Conservation (phyloP, 2,113 vertebrate genomes). For the Carettochelys insculpta region DNA sequence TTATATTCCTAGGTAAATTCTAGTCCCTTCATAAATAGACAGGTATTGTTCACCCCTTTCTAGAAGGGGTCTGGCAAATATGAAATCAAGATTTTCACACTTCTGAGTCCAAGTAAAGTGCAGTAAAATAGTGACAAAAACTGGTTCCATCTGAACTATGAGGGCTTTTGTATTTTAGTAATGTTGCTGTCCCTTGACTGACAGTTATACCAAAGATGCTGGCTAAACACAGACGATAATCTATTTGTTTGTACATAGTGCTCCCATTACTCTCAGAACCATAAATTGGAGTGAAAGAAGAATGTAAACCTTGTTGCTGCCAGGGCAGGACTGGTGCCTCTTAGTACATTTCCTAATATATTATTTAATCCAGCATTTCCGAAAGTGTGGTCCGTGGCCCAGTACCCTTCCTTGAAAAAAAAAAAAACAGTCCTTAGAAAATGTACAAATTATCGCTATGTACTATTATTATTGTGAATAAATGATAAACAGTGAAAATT, state of each 20-base stretch:
- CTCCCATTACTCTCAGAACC: rapidly evolving
- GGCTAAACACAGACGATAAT: rapidly evolving
- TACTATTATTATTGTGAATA: too few species aligned
- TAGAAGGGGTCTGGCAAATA: background rate
- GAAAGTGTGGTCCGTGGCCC: too few species aligned
- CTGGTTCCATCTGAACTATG: background rate
- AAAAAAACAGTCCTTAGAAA: too few species aligned
- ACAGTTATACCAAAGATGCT: background rate
- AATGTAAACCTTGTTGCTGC: rapidly evolving
- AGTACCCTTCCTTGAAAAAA: too few species aligned
- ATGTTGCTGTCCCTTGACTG: background rate
- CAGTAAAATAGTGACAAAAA: background rate
- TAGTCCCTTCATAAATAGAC: background rate
- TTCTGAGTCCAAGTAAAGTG: background rate
- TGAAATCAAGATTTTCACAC: slow-evolving; percentile 15
- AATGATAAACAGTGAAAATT: too few species aligned
- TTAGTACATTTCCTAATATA: background rate
- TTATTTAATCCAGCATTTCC: too few species aligned
- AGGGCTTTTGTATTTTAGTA: background rate
- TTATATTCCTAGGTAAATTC: background rate
- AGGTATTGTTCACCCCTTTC: background rate
- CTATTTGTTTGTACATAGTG: rapidly evolving
- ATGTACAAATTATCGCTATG: too few species aligned
- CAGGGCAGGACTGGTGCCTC: background rate
- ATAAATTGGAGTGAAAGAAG: rapidly evolving